Base-by-base conservation (phyloP, 2,113 vertebrate species). In the Neoarius graeffei region DNA sequence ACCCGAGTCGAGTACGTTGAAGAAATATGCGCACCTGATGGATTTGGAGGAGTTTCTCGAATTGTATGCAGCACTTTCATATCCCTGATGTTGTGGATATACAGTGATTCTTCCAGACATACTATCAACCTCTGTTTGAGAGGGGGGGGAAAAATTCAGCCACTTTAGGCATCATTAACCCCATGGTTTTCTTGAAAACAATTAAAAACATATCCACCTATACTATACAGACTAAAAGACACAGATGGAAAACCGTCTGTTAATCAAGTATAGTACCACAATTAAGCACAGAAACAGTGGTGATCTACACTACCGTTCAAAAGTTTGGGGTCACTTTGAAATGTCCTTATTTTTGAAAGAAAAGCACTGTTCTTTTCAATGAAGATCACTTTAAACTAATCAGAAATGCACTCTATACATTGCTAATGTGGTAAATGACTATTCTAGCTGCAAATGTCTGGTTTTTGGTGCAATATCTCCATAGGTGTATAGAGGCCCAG, bases 61-160 rank as follows among this genome's bases (percentile, higher is more conserved):
- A 99, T 99, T n/a, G 98, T 99, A 91, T 99, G 98, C 92, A 99
- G 95, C 54, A 99, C 98, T 95, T 99, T 99, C 98, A 99, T 99
- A 94, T 99, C 98, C 93, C 98, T 94, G 92, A 99, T 99, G 93
- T 99, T 99, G 95, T 99, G 98, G 89, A 99, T 99, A 85, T 99
- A 99, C 8, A 99, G 97, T 5, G 98, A 99, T 93, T 99, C 98
- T 89, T 99, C 98, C 94, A 99, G 95, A 93, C 98, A 99, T 82
- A 99, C 98, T 50, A 99, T 99, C 92, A 99, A 96, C 93, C 98
- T 96, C 98, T 99, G 92, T 62, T 20, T 25, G 23, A 64, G 71
- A 83, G 83, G 42, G 42, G 42, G 42, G 42, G 42, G 0, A 67
- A 79, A 87, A 4, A 62, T 42, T 57, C 67, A 54, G 82, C 7